Evolutionary conservation across 2,888 invertebrate genomes (phyloP).

Genomic region (Parapristionchus giblindavisi): DNA sequence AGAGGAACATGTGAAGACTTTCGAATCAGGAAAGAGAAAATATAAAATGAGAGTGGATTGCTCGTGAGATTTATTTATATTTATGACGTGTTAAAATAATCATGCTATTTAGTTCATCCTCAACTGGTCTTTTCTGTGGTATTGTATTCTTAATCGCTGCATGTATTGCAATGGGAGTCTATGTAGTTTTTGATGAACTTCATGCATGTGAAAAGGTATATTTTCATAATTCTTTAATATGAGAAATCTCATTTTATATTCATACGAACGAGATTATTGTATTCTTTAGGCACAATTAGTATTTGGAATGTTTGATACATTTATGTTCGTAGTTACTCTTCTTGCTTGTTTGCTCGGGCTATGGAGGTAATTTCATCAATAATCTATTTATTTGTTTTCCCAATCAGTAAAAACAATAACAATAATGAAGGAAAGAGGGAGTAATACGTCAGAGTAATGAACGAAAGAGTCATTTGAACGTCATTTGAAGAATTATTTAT

Average conservation of each 20-base stretch:
- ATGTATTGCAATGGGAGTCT: slow-evolving; percentile 66
- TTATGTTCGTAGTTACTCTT: slow-evolving; percentile 61
- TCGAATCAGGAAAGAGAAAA: slow-evolving; percentile 52
- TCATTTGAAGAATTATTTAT: background rate
- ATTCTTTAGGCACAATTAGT: slow-evolving; percentile 52
- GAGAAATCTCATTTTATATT: too few relatives aligned
- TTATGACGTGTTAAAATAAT: background rate
- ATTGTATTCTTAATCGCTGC: slow-evolving; percentile 64
- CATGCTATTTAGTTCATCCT: slow-evolving; percentile 58
- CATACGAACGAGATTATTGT: too few relatives aligned
- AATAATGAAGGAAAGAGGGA: too few relatives aligned
- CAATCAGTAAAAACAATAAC: too few relatives aligned
- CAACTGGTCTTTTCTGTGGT: slow-evolving; percentile 65
- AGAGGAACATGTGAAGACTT: slow-evolving; percentile 13
- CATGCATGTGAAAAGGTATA: slow-evolving; percentile 35
- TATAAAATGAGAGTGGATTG: slow-evolving; percentile 65
- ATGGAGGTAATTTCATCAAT: slow-evolving; percentile 59
- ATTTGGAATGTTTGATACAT: slow-evolving; percentile 63
- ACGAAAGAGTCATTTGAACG: too few relatives aligned
- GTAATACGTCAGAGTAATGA: too few relatives aligned
- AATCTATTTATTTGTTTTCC: too few relatives aligned
- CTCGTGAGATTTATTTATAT: slow-evolving; percentile 46
- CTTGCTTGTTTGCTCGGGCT: slow-evolving; percentile 61
- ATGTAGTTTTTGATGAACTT: slow-evolving; percentile 60
- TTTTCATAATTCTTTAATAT: too few relatives aligned